A percentile compares a stretch with the other conserved stretches of the same genome.
These are phyloP conservation scores for Zosterops pallidus DNA, from an alignment of 2,113 vertebrate species.

Conservation along the genomic window DNA sequence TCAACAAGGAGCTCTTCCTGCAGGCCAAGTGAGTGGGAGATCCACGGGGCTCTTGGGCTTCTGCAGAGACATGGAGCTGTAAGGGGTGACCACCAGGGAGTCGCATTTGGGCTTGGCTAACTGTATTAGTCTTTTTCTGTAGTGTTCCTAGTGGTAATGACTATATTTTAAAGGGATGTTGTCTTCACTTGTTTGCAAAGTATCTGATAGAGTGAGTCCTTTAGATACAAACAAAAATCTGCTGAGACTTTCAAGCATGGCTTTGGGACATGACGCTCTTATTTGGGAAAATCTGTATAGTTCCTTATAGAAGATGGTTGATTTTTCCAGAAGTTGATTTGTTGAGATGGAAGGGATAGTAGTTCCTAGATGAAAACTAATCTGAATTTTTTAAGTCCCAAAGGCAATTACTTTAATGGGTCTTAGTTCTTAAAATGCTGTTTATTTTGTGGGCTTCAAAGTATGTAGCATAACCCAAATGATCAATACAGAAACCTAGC, in stretches of 20 bases:
- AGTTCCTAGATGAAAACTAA: background rate
- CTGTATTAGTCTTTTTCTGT: background rate
- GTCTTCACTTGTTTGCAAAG: background rate
- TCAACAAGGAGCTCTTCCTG: slow-evolving; percentile 98
- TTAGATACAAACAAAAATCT: background rate
- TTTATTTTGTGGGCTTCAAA: background rate
- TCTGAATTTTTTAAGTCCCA: background rate
- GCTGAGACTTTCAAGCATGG: background rate
- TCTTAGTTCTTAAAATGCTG: background rate
- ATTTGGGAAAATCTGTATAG: background rate
- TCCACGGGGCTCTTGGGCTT: background rate
- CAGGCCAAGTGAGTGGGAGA: slow-evolving; percentile 93
- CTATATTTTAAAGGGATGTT: background rate
- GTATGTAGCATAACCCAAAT: background rate
- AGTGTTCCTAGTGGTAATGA: background rate
- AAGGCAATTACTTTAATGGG: background rate
- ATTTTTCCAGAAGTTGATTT: background rate
- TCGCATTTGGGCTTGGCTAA: background rate
- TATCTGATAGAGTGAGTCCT: background rate
- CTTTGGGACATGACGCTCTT: background rate
- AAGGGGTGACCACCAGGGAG: background rate
- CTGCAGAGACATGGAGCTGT: background rate
- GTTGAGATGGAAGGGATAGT: background rate
- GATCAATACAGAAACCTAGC: background rate
- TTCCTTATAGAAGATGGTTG: accelerated